These are phyloP conservation scores for Rhadinocentrus ornatus DNA, from an alignment of 2,797 vertebrate species.

Conservation along the genomic window DNA sequence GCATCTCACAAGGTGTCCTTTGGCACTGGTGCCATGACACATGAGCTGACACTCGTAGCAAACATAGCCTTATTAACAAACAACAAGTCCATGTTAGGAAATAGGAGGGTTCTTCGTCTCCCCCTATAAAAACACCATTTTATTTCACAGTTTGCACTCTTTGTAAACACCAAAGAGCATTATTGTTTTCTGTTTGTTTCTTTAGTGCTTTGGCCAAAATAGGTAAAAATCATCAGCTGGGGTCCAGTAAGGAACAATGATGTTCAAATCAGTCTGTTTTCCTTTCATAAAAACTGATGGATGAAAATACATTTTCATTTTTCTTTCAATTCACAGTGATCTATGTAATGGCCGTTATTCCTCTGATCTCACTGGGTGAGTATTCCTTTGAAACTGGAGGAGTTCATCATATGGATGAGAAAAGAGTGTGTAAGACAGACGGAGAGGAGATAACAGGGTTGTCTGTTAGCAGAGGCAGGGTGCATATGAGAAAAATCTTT, in stretches of 20 bases:
- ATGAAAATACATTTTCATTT: constrained; percentile 21
- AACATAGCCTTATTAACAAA: background rate
- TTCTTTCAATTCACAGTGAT: constrained; percentile 34
- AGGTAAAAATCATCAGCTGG: background rate
- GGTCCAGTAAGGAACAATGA: background rate
- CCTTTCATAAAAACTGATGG: constrained; percentile 15
- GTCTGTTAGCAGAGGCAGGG: constrained; percentile 71
- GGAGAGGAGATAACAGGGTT: constrained; percentile 68
- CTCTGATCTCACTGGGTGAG: constrained; percentile 66
- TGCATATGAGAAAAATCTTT: constrained; percentile 78
- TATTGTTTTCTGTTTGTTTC: background rate
- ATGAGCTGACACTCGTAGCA: background rate
- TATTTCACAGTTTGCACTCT: background rate
- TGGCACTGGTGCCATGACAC: background rate
- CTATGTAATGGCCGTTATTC: constrained; percentile 36
- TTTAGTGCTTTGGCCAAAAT: background rate
- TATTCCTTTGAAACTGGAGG: constrained; percentile 53
- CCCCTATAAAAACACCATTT: background rate
- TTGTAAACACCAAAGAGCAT: background rate
- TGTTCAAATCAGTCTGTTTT: background rate
- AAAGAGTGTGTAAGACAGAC: constrained; percentile 53
- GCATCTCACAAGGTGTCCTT: background rate
- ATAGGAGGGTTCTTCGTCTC: background rate
- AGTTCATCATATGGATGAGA: constrained; percentile 41
- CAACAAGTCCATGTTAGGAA: background rate